phyloP scores from a whole-genome alignment of 2,113 vertebrate genomes.

The Bubo scandiacus region DNA sequence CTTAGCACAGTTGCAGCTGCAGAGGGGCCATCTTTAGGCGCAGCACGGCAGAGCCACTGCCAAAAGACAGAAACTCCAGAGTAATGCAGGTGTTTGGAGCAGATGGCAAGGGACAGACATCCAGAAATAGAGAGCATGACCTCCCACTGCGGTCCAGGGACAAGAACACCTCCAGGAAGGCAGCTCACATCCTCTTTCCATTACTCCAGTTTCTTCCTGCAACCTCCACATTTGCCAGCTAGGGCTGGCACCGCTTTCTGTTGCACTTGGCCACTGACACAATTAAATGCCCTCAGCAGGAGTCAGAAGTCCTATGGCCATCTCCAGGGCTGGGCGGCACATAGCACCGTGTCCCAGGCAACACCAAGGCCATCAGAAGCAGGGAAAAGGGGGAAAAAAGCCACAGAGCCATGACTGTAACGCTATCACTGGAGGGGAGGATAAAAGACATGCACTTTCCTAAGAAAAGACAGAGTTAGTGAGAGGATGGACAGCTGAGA shows the following conservation, averaged over 20 bases:
- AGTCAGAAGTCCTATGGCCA: neutral
- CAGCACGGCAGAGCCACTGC: neutral
- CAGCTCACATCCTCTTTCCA: neutral
- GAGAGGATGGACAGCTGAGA: neutral
- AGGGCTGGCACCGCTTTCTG: neutral
- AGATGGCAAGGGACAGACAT: neutral
- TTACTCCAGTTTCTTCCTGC: neutral
- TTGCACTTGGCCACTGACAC: neutral
- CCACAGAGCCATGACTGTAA: neutral
- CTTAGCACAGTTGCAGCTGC: neutral
- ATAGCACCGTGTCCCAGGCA: neutral
- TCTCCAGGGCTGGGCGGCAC: neutral
- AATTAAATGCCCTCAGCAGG: neutral
- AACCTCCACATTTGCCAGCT: neutral
- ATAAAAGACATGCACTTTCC: neutral
- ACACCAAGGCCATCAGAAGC: neutral
- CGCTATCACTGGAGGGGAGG: neutral
- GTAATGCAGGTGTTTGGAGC: neutral
- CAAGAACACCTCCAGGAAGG: neutral
- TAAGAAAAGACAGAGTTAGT: neutral
- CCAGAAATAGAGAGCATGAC: neutral
- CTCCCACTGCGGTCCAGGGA: neutral
- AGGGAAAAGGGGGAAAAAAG: neutral
- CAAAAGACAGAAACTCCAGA: neutral
- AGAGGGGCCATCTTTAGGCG: neutral